Conservation (phyloP, 2,113 vertebrate species). For the Monarcha castaneiventris region DNA sequence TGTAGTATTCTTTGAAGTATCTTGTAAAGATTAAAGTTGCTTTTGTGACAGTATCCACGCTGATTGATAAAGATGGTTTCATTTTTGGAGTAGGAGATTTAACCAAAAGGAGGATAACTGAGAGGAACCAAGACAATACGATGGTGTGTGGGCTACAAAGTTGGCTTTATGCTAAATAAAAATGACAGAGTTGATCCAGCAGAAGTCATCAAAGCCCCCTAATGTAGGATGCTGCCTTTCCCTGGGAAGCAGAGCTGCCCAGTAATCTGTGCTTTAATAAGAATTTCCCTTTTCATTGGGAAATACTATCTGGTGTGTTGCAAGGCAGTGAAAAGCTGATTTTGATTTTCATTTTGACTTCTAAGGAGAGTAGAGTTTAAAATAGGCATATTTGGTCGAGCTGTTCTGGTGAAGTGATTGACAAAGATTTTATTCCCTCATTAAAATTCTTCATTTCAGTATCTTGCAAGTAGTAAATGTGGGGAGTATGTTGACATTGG, state of each 20-base stretch:
- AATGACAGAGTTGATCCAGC: background rate
- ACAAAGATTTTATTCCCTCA: background rate
- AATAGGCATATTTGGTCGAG: background rate
- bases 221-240: background rate
- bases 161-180: background rate
- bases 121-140: background rate
- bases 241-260: background rate
- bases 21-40: background rate
- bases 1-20: background rate
- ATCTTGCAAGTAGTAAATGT: slow-evolving; percentile 77
- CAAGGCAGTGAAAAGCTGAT: background rate
- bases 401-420: background rate
- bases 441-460: slow-evolving; percentile 75
- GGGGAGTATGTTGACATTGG: slow-evolving; percentile 84
- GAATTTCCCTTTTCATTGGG: background rate
- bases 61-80: background rate
- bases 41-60: background rate
- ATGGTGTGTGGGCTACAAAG: background rate
- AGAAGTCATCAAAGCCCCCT: background rate
- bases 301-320: background rate
- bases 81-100: background rate
- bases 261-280: background rate
- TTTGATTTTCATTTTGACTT: background rate
- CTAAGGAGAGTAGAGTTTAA: background rate
- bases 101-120: background rate